Base-by-base conservation (phyloP, 2,113 vertebrate species). In the Brachypodius melanocephalos region DNA sequence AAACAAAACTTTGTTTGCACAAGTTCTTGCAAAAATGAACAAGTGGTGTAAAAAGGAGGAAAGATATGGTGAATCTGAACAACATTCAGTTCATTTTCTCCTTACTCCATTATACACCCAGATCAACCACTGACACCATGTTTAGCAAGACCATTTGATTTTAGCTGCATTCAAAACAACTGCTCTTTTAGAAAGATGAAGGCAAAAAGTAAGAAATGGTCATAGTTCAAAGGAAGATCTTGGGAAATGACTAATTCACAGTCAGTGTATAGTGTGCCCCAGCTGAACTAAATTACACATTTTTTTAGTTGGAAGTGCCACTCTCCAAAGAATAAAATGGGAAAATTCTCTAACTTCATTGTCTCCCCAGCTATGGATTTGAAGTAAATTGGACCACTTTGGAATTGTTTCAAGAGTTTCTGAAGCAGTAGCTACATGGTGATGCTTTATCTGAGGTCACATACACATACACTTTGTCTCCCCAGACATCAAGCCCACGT, bases 201-300 rank as follows among this genome's bases (percentile, higher is more conserved):
- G 4, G 5, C 25, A 77, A 62, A 43, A 43, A 24, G 13, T 8
- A 71, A 87, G 69, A 74, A 87, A 51, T 25, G 52, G 73, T 87
- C 93, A 93, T 22, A 92, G 80, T 90, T 96, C 85, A 94, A 93
- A 91, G 85, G 48, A 86, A 93, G 55, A 92, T 77, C 68, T 90
- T 75, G 79, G 73, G 45, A 96, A 89, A 86, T 90, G 25, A 90
- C 63, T 93, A 84, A 96, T 78, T 96, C 85, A 84, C 88, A 68
- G 40, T 45, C 51, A 65, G 45, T 42, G 36, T 55, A 90, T n/a
- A 67, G 82, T 22, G 45, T 88, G 43, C 43, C 68, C 38, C 79
- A 91, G 82, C 31, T 90, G 82, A 96, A 86, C 72, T 77, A 88
- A 93, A 92, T 68, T 65, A 61, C 49, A 84, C 48, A 14, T 75